Conservation (phyloP, 2,888 invertebrate species). For the Trachelus tabidus region DNA sequence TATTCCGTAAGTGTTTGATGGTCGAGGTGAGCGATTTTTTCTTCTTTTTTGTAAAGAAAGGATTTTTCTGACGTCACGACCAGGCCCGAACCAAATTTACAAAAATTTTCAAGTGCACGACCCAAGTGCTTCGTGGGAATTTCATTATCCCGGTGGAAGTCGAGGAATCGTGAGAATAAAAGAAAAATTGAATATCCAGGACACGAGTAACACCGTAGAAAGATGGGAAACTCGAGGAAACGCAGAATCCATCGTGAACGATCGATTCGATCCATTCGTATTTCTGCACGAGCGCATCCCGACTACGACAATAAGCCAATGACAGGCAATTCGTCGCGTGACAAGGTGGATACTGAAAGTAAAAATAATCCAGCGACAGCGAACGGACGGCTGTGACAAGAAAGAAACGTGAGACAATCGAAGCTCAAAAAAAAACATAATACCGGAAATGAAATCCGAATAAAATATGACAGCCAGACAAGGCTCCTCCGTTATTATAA, state of each 20-base stretch:
- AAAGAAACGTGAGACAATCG: background rate
- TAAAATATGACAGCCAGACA: background rate
- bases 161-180: background rate
- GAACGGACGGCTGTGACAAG: background rate
- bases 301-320: background rate
- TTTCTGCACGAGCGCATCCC: slow-evolving; percentile 14
- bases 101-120: background rate
- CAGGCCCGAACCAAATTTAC: background rate
- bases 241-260: slow-evolving; percentile 1
- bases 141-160: background rate
- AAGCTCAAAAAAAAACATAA: background rate
- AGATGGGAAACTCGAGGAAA: slow-evolving; percentile 2
- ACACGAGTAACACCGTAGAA: background rate
- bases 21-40: background rate
- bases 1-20: background rate
- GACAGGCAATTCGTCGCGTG: background rate
- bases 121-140: background rate
- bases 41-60: too few relatives aligned
- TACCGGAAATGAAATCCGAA: background rate
- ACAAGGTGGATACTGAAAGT: background rate
- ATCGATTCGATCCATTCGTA: slow-evolving; percentile 11
- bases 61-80: background rate
- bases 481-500: background rate
- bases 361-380: background rate
- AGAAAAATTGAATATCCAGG: background rate